phyloP scores from a whole-genome alignment of 2,113 vertebrate genomes.

The Brachyhypopomus occidentalis region DNA sequence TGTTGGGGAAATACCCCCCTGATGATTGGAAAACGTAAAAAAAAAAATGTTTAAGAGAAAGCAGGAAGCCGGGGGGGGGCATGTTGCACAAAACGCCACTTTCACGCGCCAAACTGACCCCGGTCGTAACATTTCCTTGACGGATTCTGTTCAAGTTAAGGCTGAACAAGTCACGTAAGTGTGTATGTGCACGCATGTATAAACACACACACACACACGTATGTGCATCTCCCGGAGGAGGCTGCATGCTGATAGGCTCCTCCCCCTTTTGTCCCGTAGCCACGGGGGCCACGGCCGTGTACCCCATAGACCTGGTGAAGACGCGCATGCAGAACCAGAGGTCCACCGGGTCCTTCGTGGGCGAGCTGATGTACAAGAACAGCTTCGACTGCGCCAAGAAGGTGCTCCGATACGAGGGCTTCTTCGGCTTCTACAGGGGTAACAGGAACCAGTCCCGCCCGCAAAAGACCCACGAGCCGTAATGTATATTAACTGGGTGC shows the following conservation, averaged over 20 bases:
- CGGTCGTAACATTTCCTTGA: too few relatives aligned
- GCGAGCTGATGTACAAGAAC: slow-evolving; percentile 95
- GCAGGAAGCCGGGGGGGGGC: too few relatives aligned
- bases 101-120: too few relatives aligned
- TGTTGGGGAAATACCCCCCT: neutral
- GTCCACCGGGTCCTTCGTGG: slow-evolving; percentile 86
- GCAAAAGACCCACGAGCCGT: neutral
- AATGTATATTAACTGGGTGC: neutral
- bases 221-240: neutral
- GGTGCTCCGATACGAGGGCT: slow-evolving; percentile 90
- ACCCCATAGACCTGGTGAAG: slow-evolving; percentile 96
- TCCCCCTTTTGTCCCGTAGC: slow-evolving; percentile 67
- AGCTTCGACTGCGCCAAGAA: slow-evolving; percentile 98
- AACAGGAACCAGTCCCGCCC: slow-evolving; percentile 15
- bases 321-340: slow-evolving; percentile 98
- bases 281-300: slow-evolving; percentile 92
- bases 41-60: neutral
- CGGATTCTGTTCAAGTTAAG: too few relatives aligned
- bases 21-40: neutral
- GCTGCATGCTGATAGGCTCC: neutral
- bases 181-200: neutral
- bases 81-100: too few relatives aligned
- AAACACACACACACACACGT: neutral
- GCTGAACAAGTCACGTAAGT: too few relatives aligned
- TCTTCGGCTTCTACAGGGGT: slow-evolving; percentile 97